phyloP scores from a whole-genome alignment of 2,113 vertebrate genomes.

The Sialia sialis region DNA sequence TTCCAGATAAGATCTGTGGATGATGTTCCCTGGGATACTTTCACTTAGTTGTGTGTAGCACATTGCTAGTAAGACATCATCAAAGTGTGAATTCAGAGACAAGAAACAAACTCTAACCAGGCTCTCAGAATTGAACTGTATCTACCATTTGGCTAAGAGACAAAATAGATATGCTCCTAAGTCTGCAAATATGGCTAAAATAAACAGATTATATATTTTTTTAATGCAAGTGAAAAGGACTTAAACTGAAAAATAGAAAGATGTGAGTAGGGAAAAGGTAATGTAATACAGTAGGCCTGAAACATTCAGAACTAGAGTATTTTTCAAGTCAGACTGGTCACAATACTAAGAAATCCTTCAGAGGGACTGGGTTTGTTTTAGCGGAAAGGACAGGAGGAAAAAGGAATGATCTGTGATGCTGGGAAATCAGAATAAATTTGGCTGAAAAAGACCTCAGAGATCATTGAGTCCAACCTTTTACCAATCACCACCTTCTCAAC shows the following conservation, averaged over 20 bases:
- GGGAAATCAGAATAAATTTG: neutral
- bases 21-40: neutral
- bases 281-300: neutral
- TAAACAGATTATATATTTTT: neutral
- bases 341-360: neutral
- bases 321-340: neutral
- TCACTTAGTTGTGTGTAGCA: neutral
- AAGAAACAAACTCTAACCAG: neutral
- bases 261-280: neutral
- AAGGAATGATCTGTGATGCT: neutral
- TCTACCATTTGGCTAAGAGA: neutral
- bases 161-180: neutral
- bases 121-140: neutral
- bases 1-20: neutral
- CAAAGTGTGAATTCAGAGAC: neutral
- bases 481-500: fast-evolving
- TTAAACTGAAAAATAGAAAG: neutral
- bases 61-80: neutral
- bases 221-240: neutral
- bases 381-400: neutral
- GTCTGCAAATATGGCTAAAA: neutral
- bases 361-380: neutral
- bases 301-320: neutral
- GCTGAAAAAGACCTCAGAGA: neutral
- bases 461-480: neutral